Evolutionary conservation across 2,888 invertebrate genomes (phyloP).

Genomic region (Pandemis heparana): DNA sequence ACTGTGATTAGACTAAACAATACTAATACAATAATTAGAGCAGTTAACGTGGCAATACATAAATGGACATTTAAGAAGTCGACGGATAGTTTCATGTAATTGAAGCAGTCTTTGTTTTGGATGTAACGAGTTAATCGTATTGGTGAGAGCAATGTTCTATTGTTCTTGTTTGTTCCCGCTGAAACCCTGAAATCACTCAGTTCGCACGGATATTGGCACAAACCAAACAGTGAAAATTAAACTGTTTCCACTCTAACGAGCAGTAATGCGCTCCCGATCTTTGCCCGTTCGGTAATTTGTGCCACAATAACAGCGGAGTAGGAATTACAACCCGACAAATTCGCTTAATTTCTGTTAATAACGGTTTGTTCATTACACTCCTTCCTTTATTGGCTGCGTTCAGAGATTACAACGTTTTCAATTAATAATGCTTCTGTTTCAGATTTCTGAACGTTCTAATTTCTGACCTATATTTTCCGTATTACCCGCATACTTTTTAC

Average conservation of each 20-base stretch:
- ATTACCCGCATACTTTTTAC: neutral
- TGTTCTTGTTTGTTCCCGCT: neutral
- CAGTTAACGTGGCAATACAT: neutral
- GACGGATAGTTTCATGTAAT: neutral
- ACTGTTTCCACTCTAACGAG: conserved; percentile 74
- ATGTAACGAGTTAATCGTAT: neutral
- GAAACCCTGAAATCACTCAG: neutral
- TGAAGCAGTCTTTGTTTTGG: neutral
- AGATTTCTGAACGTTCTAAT: conserved; percentile 21
- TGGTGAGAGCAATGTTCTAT: conserved; percentile 1
- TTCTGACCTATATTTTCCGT: neutral
- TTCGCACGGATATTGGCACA: conserved; percentile 1
- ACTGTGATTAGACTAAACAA: neutral
- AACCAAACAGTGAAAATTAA: conserved; percentile 76
- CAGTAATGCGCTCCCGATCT: conserved; percentile 63
- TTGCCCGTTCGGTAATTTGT: conserved; percentile 57
- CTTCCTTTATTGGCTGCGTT: conserved; percentile 61
- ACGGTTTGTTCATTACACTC: conserved; percentile 64
- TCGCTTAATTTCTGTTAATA: conserved; percentile 66
- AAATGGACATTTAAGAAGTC: neutral
- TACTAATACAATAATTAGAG: neutral
- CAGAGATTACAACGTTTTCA: conserved; percentile 53
- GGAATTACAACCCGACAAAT: conserved; percentile 67
- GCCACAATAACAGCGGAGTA: conserved; percentile 63
- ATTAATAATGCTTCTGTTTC: conserved; percentile 41